Base-by-base conservation (phyloP, 92 coral and sea anemone species). In the Porites rus region DNA sequence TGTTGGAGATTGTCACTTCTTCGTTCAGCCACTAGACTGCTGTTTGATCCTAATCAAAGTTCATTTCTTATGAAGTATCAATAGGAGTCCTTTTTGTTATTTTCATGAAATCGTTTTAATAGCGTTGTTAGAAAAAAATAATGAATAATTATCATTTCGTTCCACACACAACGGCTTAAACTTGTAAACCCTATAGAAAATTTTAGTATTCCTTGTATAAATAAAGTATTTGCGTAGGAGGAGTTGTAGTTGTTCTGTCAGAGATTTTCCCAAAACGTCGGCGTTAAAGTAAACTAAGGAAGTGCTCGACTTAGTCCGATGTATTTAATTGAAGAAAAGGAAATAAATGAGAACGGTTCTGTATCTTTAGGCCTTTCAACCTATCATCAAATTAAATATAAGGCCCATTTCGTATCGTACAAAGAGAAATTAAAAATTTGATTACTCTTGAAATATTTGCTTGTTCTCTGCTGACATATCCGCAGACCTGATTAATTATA, bases 401-500 rank as follows among this genome's bases (percentile, higher is more conserved):
- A 67, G 25, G 25, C 50, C 72, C 46, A 10, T 67, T 67, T 14
- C 25, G 10, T 1, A 11, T 46, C 11, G 12, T 22, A 11, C 22
- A 22, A 21, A 22, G 10, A 67, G 14, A 13, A 21, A 21, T 22
- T 67, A 67, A 21, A 67, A 22, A 6, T 24, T 67, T 9, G 31
- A 19, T 66, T 66, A 66, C 10, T 56, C 61, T 8, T 20, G 28
- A 20, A 66, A 9, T 20, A 17, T 16, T 16, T 62, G 2, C 12
- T 66, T 66, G 1, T 19, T 19, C 19, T 19, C 9, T 9, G 31
- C 11, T 67, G 72, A 67, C 72, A 67, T 67, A 8, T 10, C 8
- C 72, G 5, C 72, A 67, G 14, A 67, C 72, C 43, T 67, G 72
- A 67, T 67, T 21, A 67, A 67, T 67, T 67, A 67, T 24, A 21